Percentiles rank a stretch among this genome's conserved stretches.
Evolutionary conservation across 37 sponge, comb jelly and placozoan species (phyloP).

Genomic region (Geodia barretti): DNA sequence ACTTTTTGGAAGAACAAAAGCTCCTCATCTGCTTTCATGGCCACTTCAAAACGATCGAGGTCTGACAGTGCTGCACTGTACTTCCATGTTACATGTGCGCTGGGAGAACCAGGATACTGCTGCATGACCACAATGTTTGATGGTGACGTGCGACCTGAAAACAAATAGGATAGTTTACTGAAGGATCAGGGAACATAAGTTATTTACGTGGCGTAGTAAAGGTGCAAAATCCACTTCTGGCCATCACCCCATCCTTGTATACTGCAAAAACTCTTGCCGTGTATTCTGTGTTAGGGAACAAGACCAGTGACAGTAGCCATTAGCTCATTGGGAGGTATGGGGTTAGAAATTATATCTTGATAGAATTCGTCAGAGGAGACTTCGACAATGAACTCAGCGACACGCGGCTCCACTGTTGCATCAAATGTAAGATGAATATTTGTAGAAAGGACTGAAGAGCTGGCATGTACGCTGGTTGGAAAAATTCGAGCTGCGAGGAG

Average conservation of each 20-base stretch:
- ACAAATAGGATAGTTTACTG: too few relatives aligned
- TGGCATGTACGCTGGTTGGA: background rate
- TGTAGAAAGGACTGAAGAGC: background rate
- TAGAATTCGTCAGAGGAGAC: background rate
- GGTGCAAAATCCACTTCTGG: background rate
- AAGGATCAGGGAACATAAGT: too few relatives aligned
- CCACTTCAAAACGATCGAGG: background rate
- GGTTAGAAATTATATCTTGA: background rate
- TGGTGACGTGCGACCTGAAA: background rate
- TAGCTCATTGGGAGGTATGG: background rate
- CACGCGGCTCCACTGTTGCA: background rate
- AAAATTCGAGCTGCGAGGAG: background rate
- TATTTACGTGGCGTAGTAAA: background rate
- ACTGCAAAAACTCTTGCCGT: background rate
- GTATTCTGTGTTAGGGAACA: background rate
- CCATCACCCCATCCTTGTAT: background rate
- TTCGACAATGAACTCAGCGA: background rate
- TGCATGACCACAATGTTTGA: background rate
- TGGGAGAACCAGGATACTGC: background rate
- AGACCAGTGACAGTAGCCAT: background rate
- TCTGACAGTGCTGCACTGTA: background rate
- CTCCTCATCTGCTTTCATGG: background rate
- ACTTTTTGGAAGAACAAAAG: too few relatives aligned
- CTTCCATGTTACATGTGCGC: background rate
- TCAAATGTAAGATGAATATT: background rate